These are phyloP conservation scores for Montifringilla adamsi DNA, from an alignment of 2,113 vertebrate genomes.

Conservation along the genomic window DNA sequence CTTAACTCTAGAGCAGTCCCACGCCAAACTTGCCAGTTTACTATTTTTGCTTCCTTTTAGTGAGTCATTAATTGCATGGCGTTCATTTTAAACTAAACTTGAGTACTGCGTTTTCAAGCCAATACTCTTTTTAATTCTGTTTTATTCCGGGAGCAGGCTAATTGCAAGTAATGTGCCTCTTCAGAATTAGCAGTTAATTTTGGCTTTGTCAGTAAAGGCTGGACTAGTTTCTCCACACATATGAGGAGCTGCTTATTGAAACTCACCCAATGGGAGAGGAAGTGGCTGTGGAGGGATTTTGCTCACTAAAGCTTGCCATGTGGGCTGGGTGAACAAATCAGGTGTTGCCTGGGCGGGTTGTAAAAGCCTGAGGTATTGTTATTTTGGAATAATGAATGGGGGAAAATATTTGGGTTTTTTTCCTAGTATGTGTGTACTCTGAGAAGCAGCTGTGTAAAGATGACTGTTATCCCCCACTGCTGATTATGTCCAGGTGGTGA, in stretches of 20 bases:
- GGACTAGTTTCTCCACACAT: background rate
- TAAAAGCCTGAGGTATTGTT: background rate
- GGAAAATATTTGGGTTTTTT: background rate
- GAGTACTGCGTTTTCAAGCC: constrained; percentile 65
- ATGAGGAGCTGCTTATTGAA: background rate
- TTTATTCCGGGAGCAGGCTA: constrained; percentile 19
- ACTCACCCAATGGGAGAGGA: constrained; percentile 5
- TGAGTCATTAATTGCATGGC: constrained; percentile 77
- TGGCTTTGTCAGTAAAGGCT: constrained; percentile 12
- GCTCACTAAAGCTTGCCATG: background rate
- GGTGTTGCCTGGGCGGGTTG: background rate
- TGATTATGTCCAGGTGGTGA: background rate
- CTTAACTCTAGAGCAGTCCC: constrained; percentile 70
- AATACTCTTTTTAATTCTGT: constrained; percentile 20
- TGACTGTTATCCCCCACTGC: background rate
- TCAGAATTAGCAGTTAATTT: constrained; percentile 29
- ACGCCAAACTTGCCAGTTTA: constrained; percentile 70
- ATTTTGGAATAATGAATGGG: background rate
- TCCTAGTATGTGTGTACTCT: background rate
- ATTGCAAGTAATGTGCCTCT: constrained; percentile 51
- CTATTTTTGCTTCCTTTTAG: constrained; percentile 70
- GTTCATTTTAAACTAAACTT: constrained; percentile 67
- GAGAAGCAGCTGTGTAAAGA: background rate
- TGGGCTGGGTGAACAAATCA: background rate
- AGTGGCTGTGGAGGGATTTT: background rate